phyloP scores from a whole-genome alignment of 2,888 invertebrate species.

The Hyalella azteca region DNA sequence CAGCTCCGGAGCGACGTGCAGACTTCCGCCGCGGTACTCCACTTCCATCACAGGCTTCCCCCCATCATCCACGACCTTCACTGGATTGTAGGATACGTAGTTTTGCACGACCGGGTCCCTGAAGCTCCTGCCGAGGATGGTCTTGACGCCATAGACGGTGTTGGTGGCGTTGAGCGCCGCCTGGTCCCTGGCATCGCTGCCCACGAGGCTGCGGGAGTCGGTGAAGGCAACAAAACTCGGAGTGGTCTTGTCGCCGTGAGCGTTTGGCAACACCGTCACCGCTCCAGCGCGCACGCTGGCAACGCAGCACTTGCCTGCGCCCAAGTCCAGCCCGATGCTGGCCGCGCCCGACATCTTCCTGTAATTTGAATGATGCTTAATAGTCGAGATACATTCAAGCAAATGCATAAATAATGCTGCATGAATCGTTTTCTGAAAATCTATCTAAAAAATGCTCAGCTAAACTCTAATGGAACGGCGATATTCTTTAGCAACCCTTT shows the following conservation, averaged over 20 bases:
- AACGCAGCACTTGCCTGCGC: slow-evolving; percentile 14
- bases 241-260: background rate
- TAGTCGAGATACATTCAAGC: no score
- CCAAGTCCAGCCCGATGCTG: slow-evolving; percentile 2
- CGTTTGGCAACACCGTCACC: background rate
- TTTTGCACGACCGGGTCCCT: background rate
- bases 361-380: background rate
- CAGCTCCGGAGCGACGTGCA: background rate
- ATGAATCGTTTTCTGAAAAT: no score
- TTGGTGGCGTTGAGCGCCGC: background rate
- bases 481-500: no score
- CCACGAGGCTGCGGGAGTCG: background rate
- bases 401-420: no score
- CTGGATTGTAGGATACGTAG: background rate
- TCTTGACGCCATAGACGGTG: background rate
- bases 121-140: background rate
- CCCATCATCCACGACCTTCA: background rate
- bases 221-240: slow-evolving; percentile 9
- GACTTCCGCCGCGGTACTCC: background rate
- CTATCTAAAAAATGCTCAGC: no score
- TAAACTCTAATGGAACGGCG: no score
- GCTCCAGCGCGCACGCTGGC: background rate
- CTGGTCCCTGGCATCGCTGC: background rate
- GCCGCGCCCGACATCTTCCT: background rate
- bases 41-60: background rate